These are phyloP conservation scores for Willowsia nigromaculata DNA, from an alignment of 2,888 invertebrate genomes.

Conservation along the genomic window DNA sequence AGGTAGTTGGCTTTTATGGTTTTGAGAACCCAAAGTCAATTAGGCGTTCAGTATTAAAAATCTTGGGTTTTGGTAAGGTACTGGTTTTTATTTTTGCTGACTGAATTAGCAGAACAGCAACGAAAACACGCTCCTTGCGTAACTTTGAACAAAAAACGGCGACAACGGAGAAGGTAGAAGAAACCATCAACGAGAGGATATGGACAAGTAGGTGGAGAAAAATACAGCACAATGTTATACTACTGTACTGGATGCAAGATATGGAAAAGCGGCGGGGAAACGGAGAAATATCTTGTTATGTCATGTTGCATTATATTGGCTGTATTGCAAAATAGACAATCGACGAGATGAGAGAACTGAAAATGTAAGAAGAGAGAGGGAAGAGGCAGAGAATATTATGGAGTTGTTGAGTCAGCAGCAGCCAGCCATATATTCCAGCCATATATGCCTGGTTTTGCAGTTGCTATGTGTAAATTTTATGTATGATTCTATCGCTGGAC, in stretches of 20 bases:
- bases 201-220: background rate
- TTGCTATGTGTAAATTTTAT: background rate
- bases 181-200: background rate
- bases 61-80: no score
- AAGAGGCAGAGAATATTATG: background rate
- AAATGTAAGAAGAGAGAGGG: background rate
- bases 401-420: background rate
- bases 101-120: no score
- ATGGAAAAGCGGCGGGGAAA: constrained; percentile 44
- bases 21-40: no score
- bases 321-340: background rate
- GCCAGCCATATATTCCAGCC: background rate
- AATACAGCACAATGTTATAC: background rate
- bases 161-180: no score
- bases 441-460: no score
- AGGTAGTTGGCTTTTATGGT: no score
- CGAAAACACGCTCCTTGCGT: no score
- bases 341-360: background rate
- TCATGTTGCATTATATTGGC: background rate
- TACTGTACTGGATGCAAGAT: background rate
- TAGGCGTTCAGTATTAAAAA: no score
- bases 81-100: no score
- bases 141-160: no score
- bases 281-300: constrained; percentile 5
- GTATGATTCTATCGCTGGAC: no score